These are phyloP conservation scores for Pterocles orientalis DNA, from an alignment of 2,113 vertebrate species.

Conservation along the genomic window DNA sequence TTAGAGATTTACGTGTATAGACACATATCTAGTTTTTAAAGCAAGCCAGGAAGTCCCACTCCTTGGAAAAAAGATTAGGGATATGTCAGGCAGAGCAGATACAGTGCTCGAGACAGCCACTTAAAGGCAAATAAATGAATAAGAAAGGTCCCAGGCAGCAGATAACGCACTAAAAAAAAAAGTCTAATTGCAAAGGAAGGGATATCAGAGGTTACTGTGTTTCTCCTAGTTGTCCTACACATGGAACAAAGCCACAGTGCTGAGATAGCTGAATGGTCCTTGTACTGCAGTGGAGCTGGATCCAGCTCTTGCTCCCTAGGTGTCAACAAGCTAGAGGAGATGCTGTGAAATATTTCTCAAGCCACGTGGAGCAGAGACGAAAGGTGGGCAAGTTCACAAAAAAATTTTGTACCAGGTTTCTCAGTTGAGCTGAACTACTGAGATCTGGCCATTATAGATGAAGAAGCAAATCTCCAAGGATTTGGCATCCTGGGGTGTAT, in stretches of 20 bases:
- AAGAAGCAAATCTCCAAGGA: not conserved
- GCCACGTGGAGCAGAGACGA: not conserved
- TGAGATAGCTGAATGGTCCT: not conserved
- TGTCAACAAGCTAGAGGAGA: not conserved
- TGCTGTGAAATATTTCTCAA: not conserved
- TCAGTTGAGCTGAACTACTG: not conserved
- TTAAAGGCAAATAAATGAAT: conserved; percentile 22
- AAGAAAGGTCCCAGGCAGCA: conserved; percentile 3
- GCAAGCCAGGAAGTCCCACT: conserved; percentile 36
- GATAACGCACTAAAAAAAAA: not conserved
- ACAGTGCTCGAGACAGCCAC: not conserved
- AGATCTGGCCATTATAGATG: not conserved
- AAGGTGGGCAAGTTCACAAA: not conserved
- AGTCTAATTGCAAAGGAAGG: not conserved
- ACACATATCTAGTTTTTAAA: not conserved
- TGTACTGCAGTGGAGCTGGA: not conserved
- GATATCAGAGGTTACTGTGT: not conserved
- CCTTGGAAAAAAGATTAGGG: conserved; percentile 46
- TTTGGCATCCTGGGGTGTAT: no score
- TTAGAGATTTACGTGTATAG: not conserved
- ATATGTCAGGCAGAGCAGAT: not conserved
- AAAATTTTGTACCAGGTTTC: not conserved
- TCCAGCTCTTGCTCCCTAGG: not conserved
- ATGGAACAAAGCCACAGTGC: not conserved
- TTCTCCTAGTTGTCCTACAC: not conserved